Evolutionary conservation across 2,888 invertebrate species (phyloP).

Genomic region (Andrena marginata): DNA sequence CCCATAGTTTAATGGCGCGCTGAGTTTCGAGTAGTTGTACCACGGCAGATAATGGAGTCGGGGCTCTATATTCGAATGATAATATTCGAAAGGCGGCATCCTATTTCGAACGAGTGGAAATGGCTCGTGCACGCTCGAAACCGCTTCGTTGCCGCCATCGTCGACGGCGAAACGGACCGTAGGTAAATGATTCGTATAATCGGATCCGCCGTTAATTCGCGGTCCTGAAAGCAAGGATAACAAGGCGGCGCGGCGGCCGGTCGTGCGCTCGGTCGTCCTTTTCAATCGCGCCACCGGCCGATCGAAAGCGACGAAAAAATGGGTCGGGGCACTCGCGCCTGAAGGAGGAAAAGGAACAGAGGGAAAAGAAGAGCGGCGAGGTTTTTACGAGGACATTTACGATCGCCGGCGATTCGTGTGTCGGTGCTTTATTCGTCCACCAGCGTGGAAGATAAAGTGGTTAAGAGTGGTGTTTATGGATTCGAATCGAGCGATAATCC

Average conservation of each 20-base stretch:
- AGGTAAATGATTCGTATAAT: slow-evolving; percentile 68
- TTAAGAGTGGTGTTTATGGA: slow-evolving; percentile 49
- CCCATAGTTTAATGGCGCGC: slow-evolving; percentile 71
- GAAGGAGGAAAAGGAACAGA: neutral
- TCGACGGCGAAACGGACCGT: slow-evolving; percentile 56
- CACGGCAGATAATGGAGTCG: slow-evolving; percentile 65
- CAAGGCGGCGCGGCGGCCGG: neutral
- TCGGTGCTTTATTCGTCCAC: slow-evolving; percentile 40
- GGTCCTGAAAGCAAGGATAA: slow-evolving; percentile 53
- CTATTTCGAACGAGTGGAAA: slow-evolving; percentile 58
- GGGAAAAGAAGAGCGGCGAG: neutral
- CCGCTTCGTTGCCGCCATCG: slow-evolving; percentile 50
- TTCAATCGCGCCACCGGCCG: slow-evolving; percentile 6
- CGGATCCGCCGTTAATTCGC: slow-evolving; percentile 66
- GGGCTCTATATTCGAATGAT: slow-evolving; percentile 64
- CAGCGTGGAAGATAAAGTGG: slow-evolving; percentile 28
- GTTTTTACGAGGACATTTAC: slow-evolving; percentile 50
- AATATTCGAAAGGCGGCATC: slow-evolving; percentile 65
- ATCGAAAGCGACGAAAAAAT: slow-evolving; percentile 13
- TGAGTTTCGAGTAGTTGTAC: slow-evolving; percentile 67
- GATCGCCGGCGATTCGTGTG: slow-evolving; percentile 35
- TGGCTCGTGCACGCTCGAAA: slow-evolving; percentile 45
- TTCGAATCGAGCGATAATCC: slow-evolving; percentile 49
- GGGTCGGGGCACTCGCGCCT: slow-evolving; percentile 1
- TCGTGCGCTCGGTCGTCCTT: neutral